Evolutionary conservation across 2,113 vertebrate genomes (phyloP).

Genomic region (Neotoma lepida): DNA sequence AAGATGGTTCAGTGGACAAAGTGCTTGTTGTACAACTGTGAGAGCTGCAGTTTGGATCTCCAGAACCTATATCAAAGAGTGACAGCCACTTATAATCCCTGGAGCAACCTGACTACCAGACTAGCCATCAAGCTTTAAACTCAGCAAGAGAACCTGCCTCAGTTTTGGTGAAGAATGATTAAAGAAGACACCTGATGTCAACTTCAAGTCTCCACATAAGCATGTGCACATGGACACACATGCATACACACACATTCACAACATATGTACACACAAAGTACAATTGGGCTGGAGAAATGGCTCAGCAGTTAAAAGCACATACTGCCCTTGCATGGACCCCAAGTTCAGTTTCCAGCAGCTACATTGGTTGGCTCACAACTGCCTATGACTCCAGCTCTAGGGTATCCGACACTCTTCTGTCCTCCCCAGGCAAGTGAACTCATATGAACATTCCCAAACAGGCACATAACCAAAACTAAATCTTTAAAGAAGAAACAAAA

Average conservation of each 20-base stretch:
- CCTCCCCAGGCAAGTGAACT: background rate
- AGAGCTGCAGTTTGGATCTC: background rate
- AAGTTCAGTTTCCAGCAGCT: background rate
- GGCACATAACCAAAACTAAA: background rate
- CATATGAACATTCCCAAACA: background rate
- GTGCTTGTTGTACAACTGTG: background rate
- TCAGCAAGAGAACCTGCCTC: background rate
- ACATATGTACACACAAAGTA: background rate
- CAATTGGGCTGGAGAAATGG: background rate
- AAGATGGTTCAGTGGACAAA: background rate
- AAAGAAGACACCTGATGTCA: background rate
- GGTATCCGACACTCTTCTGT: background rate
- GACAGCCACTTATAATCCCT: background rate
- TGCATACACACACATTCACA: background rate
- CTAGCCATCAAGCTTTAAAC: background rate
- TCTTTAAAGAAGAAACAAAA: background rate
- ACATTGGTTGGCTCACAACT: background rate
- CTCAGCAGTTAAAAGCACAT: background rate
- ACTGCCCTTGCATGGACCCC: background rate
- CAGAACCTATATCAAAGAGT: background rate
- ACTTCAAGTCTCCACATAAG: background rate
- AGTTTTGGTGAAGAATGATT: background rate
- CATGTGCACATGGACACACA: background rate
- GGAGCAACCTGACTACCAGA: background rate
- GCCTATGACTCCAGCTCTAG: background rate